Evolutionary conservation across 2,888 invertebrate species (phyloP), one percentile per base, ranked within the genome.

Genomic region (Alentia gelatinosa): DNA sequence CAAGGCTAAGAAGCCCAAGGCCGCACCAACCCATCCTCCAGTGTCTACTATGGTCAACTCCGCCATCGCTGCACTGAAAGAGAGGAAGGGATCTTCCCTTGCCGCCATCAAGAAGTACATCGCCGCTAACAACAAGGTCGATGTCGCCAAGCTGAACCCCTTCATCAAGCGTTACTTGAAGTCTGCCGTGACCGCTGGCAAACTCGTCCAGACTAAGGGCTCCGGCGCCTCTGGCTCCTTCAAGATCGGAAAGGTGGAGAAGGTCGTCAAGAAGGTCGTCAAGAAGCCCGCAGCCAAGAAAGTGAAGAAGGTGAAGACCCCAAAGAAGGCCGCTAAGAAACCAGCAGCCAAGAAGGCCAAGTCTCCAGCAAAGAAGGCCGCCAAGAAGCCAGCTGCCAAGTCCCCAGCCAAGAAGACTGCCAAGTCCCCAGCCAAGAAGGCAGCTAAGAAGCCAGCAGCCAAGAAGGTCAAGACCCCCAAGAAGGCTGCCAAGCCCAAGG

Each of bases 101-200:
- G 94, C 95, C 83, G 97, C 97, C 0, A 97, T 97, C 94, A 97
- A 97, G 94, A 97, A 97, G 94, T 97, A 97, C 95, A 97, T 97
- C 88, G 95, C 96, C 15, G 96, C 96, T 37, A 97, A 96, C 91
- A 97, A 97, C 96, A 97, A 97, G 91, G 96, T 97, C 7, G 97
- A 97, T 94, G 96, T 96, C 0, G 97, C 97, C 91, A 97, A 97
- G 93, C 94, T 97, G 83, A 96, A 97, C 0, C 96, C 96, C 0
- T 97, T 97, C 95, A 97, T 97, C 93, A 97, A 97, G 92, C 97
- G 97, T 91, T 97, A 97, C 93, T 93, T 97, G 92, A 97, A 97
- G 94, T 94, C 96, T 23, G 97, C 97, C 26, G 97, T 97, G n/a
- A 96, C 95, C 0, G 96, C 96, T 74, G 96, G 95, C 0, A 93